Evolutionary conservation across 2,797 vertebrate species (phyloP), one percentile per base, ranked within the genome.

Genomic region (Enteromius treurensis): DNA sequence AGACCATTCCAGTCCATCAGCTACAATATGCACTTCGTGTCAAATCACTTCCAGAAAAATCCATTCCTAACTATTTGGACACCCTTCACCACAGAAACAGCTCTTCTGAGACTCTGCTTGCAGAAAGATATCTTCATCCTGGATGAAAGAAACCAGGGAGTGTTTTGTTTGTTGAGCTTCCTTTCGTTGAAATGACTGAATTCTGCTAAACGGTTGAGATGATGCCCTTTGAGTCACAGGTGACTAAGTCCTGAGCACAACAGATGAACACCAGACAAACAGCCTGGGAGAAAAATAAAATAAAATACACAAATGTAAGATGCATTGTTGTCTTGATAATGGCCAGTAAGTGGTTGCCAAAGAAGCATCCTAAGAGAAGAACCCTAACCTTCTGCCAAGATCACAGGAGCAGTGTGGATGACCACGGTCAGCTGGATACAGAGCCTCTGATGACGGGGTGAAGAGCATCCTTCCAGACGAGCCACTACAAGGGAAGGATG

Each of bases 61-160:
- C 29, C 13, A 58, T 76, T 53, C 58, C 21, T 19, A 32, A 58
- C 37, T 15, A 15, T 49, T 49, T 49, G 47, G 47, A 32, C 7
- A 2, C 11, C 40, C 32, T 65, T 34, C 10, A 64, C 14, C 60
- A 78, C 60, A 78, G 23, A 62, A 47, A 65, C 26, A 23, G 64
- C 77, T 65, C 26, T 67, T 67, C 60, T 29, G 13, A 62, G 58
- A 26, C 58, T 60, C 55, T 58, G 55, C n/a, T 58, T 58, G 13
- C 55, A 26, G n/a, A 26, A 60, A 60, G 58, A 26, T 23, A 60
- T 14, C 0, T 14, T 11, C 13, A 5, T 62, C n/a, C 10, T 29
- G 4, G 4, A 60, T n/a, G 53, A 60, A 60, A 60, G 58, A 60
- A 62, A 62, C 0, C 1, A 29, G 58, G 58, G 58, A 55, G 53